Evolutionary conservation across 2,888 invertebrate genomes (phyloP), one percentile per base, ranked within the genome.

Genomic region (Magallana nippona): DNA sequence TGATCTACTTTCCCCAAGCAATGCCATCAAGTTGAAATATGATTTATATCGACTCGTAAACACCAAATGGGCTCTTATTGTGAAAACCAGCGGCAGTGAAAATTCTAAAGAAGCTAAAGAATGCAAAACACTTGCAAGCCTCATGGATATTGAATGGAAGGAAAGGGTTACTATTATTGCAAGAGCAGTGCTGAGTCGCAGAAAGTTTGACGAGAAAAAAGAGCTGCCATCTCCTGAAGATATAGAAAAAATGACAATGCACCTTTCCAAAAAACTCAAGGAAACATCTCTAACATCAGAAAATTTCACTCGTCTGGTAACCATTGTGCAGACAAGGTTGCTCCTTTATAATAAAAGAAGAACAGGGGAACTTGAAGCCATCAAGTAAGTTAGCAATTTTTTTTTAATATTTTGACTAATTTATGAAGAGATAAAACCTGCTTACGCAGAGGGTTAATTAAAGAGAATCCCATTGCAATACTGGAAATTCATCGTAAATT

Each of bases 11-110:
- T 79, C 87, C 1, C 87, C 87, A n/a, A 84, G 83, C 55, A 86
- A 86, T 71, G 87, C 86, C 3, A 81, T 88, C 8, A 88, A 88
- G 63, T n/a, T 87, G 13, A 86, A 86, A 13, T 86, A 87, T 83
- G 88, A 88, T 81, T 62, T 88, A 1, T 78, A 80, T 60, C 57
- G 85, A 81, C 62, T 87, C 83, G 80, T 84, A 0, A 84, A 84
- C 11, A 79, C 71, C 10, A 88, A 87, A 84, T 88, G 87, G 88
- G 79, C 83, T 11, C 83, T 84, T 11, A 83, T 82, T 19, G 32
- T 79, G 8, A 81, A 83, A 44, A 60, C 77, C 17, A 58, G 8
- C 10, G 83, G 81, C 8, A n/a, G 10, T 56, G 62, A 78, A 56
- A 77, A 27, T 19, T 19, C 81, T 27, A 55, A 15, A 71, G 87